Base-by-base conservation (phyloP, 1,140 invertebrate genomes). In the Papilio polytes region DNA sequence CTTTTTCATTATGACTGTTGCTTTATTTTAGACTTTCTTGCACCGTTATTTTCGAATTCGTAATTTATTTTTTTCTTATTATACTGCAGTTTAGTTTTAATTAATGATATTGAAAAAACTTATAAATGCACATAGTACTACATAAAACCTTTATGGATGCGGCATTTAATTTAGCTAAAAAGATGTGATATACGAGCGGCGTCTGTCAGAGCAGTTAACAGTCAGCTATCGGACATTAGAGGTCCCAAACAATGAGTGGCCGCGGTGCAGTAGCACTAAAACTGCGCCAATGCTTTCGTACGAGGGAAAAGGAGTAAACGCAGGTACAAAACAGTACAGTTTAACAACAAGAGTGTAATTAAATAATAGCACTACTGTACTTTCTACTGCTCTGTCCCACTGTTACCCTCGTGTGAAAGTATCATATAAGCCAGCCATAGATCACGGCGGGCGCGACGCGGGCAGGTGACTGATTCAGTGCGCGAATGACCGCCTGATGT, bases 391-490 rank as follows among this genome's bases (percentile, higher is more conserved):
- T 56, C 53, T 56, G 53, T 8, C n/a, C 8, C 53, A 56, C 53
- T 56, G 6, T 56, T 56, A 20, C n/a, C 7, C 53, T 20, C n/a
- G 53, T 56, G 53, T 20, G n/a, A n/a, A 56, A 56, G n/a, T 56
- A 56, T 20, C 53, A 85, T 88, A 89, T 41, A 86, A 85, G 80
- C 80, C 80, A 81, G 78, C 70, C 79, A 84, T 89, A 85, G 53
- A 85, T 88, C 85, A 88, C 77, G 66, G 73, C 48, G 80, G 78
- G 79, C 85, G 86, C 80, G 72, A 74, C 56, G 78, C 82, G 79
- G 83, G 81, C 85, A 89, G 87, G 88, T 89, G 87, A 88, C 83
- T 89, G 88, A 89, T 88, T 86, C 86, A 88, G 82, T 80, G 85
- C 80, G 86, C 88, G 86, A 88, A 86, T 88, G 86, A 85, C 83